Percentiles rank a stretch among this genome's conserved stretches.
These are phyloP conservation scores for Psilopogon haemacephalus DNA, from an alignment of 2,113 vertebrate genomes.

Conservation along the genomic window DNA sequence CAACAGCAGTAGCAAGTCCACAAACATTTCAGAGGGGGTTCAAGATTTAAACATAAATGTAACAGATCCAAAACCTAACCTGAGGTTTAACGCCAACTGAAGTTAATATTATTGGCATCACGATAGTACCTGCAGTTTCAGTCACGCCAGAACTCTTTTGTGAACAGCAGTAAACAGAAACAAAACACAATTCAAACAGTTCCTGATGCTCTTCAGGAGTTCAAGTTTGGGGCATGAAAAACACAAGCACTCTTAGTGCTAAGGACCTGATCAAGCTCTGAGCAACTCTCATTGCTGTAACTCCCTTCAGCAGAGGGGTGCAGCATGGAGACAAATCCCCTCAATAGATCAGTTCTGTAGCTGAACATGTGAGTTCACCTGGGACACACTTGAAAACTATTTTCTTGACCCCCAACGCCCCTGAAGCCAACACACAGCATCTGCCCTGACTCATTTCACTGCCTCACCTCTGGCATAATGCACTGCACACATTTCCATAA, in stretches of 20 bases:
- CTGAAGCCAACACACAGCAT: not conserved
- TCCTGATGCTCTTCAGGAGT: not conserved
- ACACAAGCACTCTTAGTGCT: not conserved
- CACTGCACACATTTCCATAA: not conserved
- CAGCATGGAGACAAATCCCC: not conserved
- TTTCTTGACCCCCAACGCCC: rapidly evolving
- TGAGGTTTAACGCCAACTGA: not conserved
- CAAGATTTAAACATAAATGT: not conserved
- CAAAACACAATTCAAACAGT: not conserved
- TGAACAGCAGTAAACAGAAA: not conserved
- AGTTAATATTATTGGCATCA: not conserved
- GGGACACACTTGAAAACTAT: not conserved
- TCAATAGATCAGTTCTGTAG: not conserved
- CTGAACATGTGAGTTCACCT: not conserved
- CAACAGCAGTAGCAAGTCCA: not conserved
- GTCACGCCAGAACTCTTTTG: not conserved
- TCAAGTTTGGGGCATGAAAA: not conserved
- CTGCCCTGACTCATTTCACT: not conserved
- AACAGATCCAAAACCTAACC: not conserved
- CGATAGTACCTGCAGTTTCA: not conserved
- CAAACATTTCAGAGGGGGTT: not conserved
- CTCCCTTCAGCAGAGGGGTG: not conserved
- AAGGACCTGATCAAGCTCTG: not conserved
- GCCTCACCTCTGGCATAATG: not conserved
- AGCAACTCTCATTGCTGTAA: not conserved